These are phyloP conservation scores for Heterocephalus glaber DNA, from an alignment of 2,113 vertebrate genomes.

Conservation along the genomic window DNA sequence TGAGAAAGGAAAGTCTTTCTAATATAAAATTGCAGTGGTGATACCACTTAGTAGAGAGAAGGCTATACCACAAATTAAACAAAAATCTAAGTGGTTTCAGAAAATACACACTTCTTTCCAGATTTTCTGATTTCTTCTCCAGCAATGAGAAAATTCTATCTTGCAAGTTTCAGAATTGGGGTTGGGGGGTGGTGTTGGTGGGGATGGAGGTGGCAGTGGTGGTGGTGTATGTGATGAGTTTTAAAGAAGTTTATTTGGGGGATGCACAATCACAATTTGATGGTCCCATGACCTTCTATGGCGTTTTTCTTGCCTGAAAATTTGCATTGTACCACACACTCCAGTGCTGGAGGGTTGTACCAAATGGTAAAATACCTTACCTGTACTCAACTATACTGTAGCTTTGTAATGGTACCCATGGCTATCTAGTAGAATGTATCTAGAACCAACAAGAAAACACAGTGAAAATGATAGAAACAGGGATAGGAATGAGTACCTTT, in stretches of 20 bases:
- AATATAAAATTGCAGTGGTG: not conserved
- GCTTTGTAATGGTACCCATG: no score
- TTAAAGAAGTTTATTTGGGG: not conserved
- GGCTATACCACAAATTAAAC: not conserved
- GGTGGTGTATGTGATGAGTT: not conserved
- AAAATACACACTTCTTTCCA: not conserved
- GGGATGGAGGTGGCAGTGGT: no score
- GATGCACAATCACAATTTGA: not conserved
- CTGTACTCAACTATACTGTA: not conserved
- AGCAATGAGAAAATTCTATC: not conserved
- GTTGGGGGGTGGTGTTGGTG: not conserved
- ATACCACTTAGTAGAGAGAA: not conserved
- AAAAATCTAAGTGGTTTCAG: not conserved
- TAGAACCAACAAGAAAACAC: not conserved
- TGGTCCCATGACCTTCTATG: not conserved
- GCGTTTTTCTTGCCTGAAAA: not conserved
- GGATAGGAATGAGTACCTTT: accelerated
- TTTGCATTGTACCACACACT: not conserved
- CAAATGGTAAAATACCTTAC: not conserved
- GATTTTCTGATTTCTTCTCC: not conserved
- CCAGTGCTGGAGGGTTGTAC: no score
- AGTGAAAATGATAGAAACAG: not conserved
- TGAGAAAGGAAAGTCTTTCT: not conserved
- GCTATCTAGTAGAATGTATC: not conserved
- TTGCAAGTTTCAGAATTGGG: not conserved